Conservation (phyloP, 2,797 vertebrate species). For the Carapus acus region DNA sequence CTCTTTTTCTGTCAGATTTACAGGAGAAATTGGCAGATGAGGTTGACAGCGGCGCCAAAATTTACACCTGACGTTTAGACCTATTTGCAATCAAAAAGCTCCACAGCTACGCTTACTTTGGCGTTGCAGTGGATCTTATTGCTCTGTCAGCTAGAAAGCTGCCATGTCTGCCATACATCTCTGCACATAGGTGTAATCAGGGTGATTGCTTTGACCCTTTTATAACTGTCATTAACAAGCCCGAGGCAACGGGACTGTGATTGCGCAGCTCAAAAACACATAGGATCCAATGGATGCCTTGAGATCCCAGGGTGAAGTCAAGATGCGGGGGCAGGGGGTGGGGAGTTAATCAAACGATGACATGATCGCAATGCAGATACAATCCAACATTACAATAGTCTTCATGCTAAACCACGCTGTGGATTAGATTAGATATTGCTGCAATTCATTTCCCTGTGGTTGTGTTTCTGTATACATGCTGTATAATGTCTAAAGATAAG, state of each 20-base stretch:
- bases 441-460: too few species aligned
- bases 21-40: too few species aligned
- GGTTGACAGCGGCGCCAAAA: too few species aligned
- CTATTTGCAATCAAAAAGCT: neutral
- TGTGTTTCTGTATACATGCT: too few species aligned
- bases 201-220: constrained; percentile 55
- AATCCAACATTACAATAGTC: constrained; percentile 19
- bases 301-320: constrained; percentile 49
- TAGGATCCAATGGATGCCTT: constrained; percentile 51
- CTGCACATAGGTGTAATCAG: constrained; percentile 24
- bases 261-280: constrained; percentile 56
- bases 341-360: constrained; percentile 51
- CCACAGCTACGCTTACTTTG: too few species aligned
- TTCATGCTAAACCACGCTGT: neutral
- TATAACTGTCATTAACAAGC: constrained; percentile 54
- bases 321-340: too few species aligned
- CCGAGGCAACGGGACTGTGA: constrained; percentile 53
- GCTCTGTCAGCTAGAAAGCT: too few species aligned
- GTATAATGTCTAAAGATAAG: too few species aligned
- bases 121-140: too few species aligned
- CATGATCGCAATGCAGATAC: constrained; percentile 40
- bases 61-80: neutral
- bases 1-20: too few species aligned
- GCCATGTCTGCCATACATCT: neutral
- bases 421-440: too few species aligned